A percentile compares a stretch with the other conserved stretches of the same genome.
Conservation (phyloP, 2,888 invertebrate species). For the Lottia scabra region DNA sequence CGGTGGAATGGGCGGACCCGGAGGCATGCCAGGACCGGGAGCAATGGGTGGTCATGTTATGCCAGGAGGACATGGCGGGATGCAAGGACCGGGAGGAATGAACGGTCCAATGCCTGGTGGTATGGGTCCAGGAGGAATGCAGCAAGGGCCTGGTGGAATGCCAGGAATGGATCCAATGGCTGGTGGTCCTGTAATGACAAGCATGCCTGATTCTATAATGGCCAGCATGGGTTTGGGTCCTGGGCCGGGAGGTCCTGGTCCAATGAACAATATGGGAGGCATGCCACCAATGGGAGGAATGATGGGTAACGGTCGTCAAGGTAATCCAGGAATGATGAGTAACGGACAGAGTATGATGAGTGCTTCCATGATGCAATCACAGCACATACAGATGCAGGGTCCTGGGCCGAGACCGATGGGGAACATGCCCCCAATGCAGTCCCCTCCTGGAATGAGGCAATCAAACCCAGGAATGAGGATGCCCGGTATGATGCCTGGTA, state of each 20-base stretch:
- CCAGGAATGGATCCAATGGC: constrained; percentile 35
- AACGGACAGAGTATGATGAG: constrained; percentile 33
- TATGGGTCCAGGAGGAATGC: constrained; percentile 23
- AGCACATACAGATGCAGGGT: constrained; percentile 50
- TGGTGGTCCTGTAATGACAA: constrained; percentile 36
- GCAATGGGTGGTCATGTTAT: constrained; percentile 30
- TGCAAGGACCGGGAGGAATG: not conserved
- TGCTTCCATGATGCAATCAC: constrained; percentile 35
- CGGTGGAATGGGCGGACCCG: constrained; percentile 23
- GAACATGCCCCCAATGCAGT: constrained; percentile 35
- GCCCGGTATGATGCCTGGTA: constrained; percentile 37
- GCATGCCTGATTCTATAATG: constrained; percentile 33
- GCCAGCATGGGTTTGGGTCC: constrained; percentile 30
- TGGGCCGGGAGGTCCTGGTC: constrained; percentile 31
- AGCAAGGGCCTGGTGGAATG: constrained; percentile 35
- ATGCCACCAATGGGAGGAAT: constrained; percentile 32
- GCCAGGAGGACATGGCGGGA: constrained; percentile 31
- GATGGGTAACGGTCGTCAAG: constrained; percentile 28
- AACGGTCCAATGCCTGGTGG: not conserved
- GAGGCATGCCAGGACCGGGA: constrained; percentile 21
- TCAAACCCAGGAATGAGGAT: constrained; percentile 45
- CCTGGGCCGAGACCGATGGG: constrained; percentile 42
- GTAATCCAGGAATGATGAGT: constrained; percentile 23
- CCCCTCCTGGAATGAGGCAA: constrained; percentile 35
- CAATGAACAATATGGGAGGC: constrained; percentile 29